A percentile compares a stretch with the other conserved stretches of the same genome.
Conservation (phyloP, 2,797 vertebrate genomes). For the Adelosebastes latens region DNA sequence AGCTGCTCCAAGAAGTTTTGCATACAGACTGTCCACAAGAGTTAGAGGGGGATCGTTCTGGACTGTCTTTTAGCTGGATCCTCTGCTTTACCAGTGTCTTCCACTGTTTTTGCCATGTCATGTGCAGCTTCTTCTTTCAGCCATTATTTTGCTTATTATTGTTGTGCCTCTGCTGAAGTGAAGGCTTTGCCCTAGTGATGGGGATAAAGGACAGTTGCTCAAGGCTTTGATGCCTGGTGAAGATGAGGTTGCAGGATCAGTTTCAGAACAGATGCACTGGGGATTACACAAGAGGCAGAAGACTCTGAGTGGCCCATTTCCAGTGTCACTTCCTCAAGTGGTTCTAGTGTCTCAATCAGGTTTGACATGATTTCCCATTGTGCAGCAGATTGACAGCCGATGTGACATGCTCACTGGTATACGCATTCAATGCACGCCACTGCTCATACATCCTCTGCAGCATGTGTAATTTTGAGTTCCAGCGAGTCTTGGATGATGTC, state of each 20-base stretch:
- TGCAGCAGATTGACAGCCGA: background rate
- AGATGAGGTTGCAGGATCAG: background rate
- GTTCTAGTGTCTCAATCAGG: background rate
- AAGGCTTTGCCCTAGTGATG: background rate
- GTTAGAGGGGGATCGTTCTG: background rate
- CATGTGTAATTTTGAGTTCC: background rate
- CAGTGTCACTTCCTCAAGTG: background rate
- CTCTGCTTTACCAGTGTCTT: background rate
- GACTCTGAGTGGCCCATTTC: background rate
- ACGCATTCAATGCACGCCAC: background rate
- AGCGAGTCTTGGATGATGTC: background rate
- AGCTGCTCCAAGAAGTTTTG: background rate
- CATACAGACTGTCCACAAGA: background rate
- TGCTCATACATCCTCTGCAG: background rate
- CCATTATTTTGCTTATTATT: background rate
- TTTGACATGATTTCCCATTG: background rate
- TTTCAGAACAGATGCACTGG: background rate
- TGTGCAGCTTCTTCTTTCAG: background rate
- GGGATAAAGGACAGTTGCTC: background rate
- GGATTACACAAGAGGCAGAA: background rate
- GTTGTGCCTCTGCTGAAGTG: background rate
- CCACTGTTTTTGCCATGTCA: background rate
- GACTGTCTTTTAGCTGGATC: background rate
- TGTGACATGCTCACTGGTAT: background rate
- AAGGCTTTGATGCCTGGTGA: background rate